Evolutionary conservation across 1,140 invertebrate genomes (phyloP), one percentile per base, ranked within the genome.

Genomic region (Elysia chlorotica): DNA sequence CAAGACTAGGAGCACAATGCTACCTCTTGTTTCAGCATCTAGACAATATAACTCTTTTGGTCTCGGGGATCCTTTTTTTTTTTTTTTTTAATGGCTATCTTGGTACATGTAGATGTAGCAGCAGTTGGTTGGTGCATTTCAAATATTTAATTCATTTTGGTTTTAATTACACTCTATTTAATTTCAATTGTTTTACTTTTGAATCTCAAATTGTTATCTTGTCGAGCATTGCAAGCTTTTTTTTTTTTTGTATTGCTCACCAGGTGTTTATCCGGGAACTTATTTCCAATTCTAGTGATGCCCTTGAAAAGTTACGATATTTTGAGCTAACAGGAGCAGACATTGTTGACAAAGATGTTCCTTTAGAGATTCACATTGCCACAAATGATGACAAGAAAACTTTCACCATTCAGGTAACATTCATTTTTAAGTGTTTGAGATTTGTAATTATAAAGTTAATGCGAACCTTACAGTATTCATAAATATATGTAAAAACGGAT

Each of bases 271-370:
- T 99, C 17, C 90, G 97, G 76, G 97, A 99, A 88, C 87, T 99
- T 1, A 95, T 99, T 71, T 98, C 96, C 4, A 99, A 99, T 90
- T 93, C 96, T 0, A 98, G 95, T 88, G 97, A 99, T 92, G 96
- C 97, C 19, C 88, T 99, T 38, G 97, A 99, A 86, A 98, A 98
- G 84, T 91, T 97, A 65, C 88, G 88, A 41, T 89, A 88, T 75
- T 70, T 93, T 33, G 90, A 91, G 71, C 85, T 95, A 6, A 91
- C 91, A 25, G 85, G 79, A 0, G 66, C 74, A 23, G 76, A 83
- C 33, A 75, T 82, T 3, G 72, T 76, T 21, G 84, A 86, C 28
- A 73, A 81, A 19, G 84, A 87, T 25, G 61, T 87, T 41, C 79
- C 87, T 1, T 88, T 96, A 41, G 95, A 98, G 89, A 98, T 99